A percentile compares a stretch with the other conserved stretches of the same genome.
phyloP scores from a whole-genome alignment of 2,113 vertebrate genomes.

The Galbula dea region DNA sequence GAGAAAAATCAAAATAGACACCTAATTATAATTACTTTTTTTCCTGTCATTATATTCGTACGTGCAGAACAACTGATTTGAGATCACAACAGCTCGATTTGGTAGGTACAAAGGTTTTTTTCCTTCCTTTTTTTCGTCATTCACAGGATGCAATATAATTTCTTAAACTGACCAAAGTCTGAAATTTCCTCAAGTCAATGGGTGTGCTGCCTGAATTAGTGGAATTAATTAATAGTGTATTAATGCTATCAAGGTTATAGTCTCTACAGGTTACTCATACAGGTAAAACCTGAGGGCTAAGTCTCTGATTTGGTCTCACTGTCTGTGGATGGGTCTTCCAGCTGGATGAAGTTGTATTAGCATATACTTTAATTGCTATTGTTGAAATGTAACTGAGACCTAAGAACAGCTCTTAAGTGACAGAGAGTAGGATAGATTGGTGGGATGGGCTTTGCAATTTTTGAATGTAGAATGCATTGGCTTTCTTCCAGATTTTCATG shows the following conservation, averaged over 20 bases:
- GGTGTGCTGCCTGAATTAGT: constrained; percentile 5
- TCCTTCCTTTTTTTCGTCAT: constrained; percentile 63
- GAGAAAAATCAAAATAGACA: constrained; percentile 78
- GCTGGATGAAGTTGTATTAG: background rate
- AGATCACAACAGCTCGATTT: constrained; percentile 66
- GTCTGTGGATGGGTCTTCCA: background rate
- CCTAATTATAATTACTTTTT: constrained; percentile 79
- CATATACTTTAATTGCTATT: background rate
- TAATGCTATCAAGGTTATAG: background rate
- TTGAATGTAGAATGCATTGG: background rate
- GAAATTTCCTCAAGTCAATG: constrained; percentile 28
- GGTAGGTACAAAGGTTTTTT: constrained; percentile 69
- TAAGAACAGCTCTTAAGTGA: background rate
- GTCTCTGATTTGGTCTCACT: background rate
- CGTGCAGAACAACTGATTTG: constrained; percentile 76
- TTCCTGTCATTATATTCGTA: constrained; percentile 72
- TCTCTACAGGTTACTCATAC: background rate
- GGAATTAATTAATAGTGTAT: constrained; percentile 36
- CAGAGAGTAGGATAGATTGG: background rate
- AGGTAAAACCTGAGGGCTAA: constrained; percentile 12
- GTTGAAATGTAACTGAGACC: background rate
- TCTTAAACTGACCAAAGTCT: constrained; percentile 42
- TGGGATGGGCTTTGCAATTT: background rate
- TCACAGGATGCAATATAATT: constrained; percentile 48
- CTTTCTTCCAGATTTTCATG: background rate